These are phyloP conservation scores for Noctuana brunneofusca DNA, from an alignment of 2,888 invertebrate species.

Conservation along the genomic window DNA sequence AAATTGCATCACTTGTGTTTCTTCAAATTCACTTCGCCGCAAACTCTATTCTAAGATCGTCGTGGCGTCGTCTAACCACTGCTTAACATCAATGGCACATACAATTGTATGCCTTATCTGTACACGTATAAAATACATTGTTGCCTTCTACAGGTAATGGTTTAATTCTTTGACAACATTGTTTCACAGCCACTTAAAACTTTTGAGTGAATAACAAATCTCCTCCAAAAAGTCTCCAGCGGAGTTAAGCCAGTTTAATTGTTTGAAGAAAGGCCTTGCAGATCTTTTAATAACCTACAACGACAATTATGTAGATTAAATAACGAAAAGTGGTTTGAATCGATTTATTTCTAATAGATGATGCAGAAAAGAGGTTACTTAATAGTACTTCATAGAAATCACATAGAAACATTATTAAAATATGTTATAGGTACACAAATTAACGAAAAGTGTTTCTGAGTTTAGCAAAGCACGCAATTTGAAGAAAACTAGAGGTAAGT, in stretches of 20 bases:
- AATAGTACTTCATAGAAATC: too few species aligned
- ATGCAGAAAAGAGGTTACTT: neutral
- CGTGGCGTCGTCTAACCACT: conserved; percentile 64
- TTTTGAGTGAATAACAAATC: conserved; percentile 82
- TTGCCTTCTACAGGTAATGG: conserved; percentile 51
- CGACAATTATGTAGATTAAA: conserved; percentile 46
- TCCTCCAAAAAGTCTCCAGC: conserved; percentile 73
- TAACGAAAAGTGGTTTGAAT: neutral
- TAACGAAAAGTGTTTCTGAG: too few species aligned
- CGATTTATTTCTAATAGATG: neutral
- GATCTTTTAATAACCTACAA: conserved; percentile 64
- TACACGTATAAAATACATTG: conserved; percentile 48
- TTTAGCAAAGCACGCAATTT: too few species aligned
- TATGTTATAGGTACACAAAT: too few species aligned
- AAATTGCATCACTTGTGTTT: too few species aligned
- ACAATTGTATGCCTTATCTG: conserved; percentile 54
- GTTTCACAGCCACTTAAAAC: conserved; percentile 81
- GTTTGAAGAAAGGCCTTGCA: conserved; percentile 69
- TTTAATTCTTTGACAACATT: conserved; percentile 77
- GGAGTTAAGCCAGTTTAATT: conserved; percentile 77
- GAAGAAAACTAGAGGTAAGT: too few species aligned
- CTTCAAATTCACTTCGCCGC: conserved; percentile 62
- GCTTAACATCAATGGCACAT: conserved; percentile 40
- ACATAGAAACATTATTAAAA: too few species aligned
- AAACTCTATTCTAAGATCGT: conserved; percentile 63